These are phyloP conservation scores for Alauda arvensis DNA, from an alignment of 2,797 vertebrate species.

Conservation along the genomic window DNA sequence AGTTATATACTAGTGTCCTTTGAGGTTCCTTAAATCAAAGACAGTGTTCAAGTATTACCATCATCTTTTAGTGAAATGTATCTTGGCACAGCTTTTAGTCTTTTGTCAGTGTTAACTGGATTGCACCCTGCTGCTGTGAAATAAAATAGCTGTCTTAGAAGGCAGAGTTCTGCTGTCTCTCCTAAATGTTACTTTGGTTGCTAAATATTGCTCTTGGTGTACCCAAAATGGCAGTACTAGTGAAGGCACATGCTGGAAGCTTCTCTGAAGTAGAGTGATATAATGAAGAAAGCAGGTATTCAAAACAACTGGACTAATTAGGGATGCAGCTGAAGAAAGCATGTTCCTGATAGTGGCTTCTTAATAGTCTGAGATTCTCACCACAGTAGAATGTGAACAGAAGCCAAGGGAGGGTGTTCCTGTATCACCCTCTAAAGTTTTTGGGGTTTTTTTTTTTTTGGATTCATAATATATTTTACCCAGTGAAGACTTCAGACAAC, in stretches of 20 bases:
- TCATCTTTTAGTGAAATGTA: neutral
- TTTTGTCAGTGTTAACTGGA: neutral
- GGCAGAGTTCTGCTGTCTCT: neutral
- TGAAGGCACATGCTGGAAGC: neutral
- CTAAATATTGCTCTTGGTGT: neutral
- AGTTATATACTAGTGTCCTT: neutral
- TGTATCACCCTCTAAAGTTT: neutral
- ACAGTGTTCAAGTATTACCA: neutral
- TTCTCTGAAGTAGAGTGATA: neutral
- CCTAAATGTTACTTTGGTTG: neutral
- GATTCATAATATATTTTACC: neutral
- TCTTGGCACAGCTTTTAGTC: neutral
- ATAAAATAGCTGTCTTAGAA: neutral
- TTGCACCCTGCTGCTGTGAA: neutral
- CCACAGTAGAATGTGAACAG: neutral
- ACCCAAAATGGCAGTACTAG: neutral
- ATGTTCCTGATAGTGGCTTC: neutral
- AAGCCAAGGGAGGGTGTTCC: neutral
- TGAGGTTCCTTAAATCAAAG: neutral
- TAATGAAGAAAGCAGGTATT: neutral
- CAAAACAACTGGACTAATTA: neutral
- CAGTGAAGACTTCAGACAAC: neutral
- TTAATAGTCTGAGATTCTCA: neutral
- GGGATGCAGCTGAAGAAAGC: neutral
- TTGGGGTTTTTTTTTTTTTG: neutral